Evolutionary conservation across 2,113 vertebrate species (phyloP), one percentile per base, ranked within the genome.

Genomic region (Romanogobio albipinnatus): DNA sequence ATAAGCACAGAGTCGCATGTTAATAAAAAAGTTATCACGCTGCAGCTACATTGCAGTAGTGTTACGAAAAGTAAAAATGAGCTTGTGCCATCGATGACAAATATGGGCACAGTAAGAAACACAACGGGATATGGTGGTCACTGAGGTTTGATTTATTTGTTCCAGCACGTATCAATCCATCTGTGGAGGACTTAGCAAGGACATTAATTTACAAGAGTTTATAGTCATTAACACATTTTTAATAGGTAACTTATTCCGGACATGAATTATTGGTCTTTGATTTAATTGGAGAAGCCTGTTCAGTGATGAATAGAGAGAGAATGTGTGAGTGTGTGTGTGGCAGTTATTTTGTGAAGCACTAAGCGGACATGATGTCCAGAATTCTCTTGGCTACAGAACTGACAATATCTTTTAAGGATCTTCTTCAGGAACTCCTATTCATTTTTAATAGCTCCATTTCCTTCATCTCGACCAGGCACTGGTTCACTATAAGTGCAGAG

Each of bases 401-500:
- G 29, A 61, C 79, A 64, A 64, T 59, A 64, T 51, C 24, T 78
- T 81, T 78, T 58, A 71, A 73, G 51, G 26, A 73, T 73, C 45
- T 43, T 73, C 73, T 70, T 59, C 64, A 82, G 53, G 47, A 82
- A 56, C 26, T 68, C 59, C 43, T 58, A 85, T 76, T 85, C 15
- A 82, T 78, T 87, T 87, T 86, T 83, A 82, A 87, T 87, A 87
- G 78, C 53, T 76, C 85, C 33, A 82, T 86, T 82, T 82, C 36
- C 77, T 81, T 39, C 61, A 86, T 81, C 82, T 76, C 59, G 76
- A 68, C n/a, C 15, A 19, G 4, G 76, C 49, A 51, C 17, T 62
- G 24, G 39, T 62, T 81, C 76, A 84, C 58, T 51, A 58, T 51
- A 56, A 64, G 66, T 86, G 47, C 33, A 68, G n/a, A 66, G n/a